Base-by-base conservation (phyloP, 2,888 invertebrate genomes). In the Melieria crassipennis region DNA sequence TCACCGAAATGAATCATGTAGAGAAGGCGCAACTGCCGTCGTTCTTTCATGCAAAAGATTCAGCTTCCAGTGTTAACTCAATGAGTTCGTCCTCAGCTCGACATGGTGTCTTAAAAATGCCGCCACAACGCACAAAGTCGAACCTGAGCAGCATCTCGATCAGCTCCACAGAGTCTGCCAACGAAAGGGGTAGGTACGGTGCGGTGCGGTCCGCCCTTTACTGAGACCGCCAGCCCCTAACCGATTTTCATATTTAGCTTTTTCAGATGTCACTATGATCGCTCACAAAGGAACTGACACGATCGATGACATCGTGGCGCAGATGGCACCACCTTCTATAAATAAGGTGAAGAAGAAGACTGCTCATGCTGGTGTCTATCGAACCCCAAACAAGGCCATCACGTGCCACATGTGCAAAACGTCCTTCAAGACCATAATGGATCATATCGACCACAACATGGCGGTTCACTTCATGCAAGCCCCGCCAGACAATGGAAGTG, bases 361-460 rank as follows among this genome's bases (percentile, higher is more conserved):
- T 4, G 81, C 85, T 2, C 85, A 85, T 57, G 74, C 83, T 3
- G 85, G 85, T 5, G 80, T 85, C 7, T 81, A 77, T 67, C 81
- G 83, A n/a, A 85, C 85, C 11, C 85, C 85, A 0, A 85, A 80
- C n/a, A 85, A 85, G 73, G 67, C 75, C 9, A 79, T 85, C 56
- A 79, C 80, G 3, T 85, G 85, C 47, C 80, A 85, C 72, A 76
- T 78, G 11, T 85, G 85, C 69, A 83, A 82, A 71, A 74, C 76
- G 48, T 79, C 80, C 1, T 85, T 85, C 67, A 84, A 79, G 66
- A 84, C 78, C 68, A 83, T 85, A 62, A 75, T 85, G 16, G 84
- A 79, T 10, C 84, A 82, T 5, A 84, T 84, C 4, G 79, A 80
- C 50, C 85, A 85, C 75, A 80, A 79, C 64, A 77, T 84, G 64